Base-by-base conservation (phyloP, 1,140 invertebrate species). In the Gryon sp. region DNA sequence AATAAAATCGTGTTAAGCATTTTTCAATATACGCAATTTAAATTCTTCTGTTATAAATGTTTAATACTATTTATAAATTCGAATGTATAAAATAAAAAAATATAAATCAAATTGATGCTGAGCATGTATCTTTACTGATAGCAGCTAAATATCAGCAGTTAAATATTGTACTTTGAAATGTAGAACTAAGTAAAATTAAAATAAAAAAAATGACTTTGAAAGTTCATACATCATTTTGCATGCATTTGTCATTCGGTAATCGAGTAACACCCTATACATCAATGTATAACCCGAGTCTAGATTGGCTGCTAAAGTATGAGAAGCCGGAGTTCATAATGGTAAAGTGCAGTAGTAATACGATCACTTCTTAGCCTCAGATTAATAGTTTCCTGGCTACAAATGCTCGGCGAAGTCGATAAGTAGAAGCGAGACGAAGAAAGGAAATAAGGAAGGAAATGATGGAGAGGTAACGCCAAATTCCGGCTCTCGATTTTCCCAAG, bases 341-440 rank as follows among this genome's bases (percentile, higher is more conserved):
- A 82, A 84, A 83, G 81, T 83, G 83, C 81, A 82, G 83, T 68
- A 45, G 78, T 83, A 83, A 84, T 83, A 80, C 77, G 82, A 84
- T 84, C 80, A 76, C 78, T 84, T 82, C 79, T 81, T 76, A 76
- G 77, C 78, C 74, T 80, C 76, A 81, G 82, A 84, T 84, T 83
- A 84, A 84, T 84, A 82, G 83, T 83, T 82, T 81, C 72, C 74
- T 74, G 63, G 52, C 69, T 74, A 57, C 63, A 52, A 73, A 68
- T 66, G 60, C 50, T 72, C 60, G 62, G 12, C 19, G 34, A 36
- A 72, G 68, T 62, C 50, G 70, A 66, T 65, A 46, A 65, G 66
- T 43, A 40, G 30, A 48, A 70, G 38, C 22, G 63, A 73, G 66
- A 75, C 38, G 28, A 57, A 53, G 69, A 28, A 38, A 75, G 59